Conservation (phyloP, 2,797 vertebrate species). For the Cynopterus sphinx region DNA sequence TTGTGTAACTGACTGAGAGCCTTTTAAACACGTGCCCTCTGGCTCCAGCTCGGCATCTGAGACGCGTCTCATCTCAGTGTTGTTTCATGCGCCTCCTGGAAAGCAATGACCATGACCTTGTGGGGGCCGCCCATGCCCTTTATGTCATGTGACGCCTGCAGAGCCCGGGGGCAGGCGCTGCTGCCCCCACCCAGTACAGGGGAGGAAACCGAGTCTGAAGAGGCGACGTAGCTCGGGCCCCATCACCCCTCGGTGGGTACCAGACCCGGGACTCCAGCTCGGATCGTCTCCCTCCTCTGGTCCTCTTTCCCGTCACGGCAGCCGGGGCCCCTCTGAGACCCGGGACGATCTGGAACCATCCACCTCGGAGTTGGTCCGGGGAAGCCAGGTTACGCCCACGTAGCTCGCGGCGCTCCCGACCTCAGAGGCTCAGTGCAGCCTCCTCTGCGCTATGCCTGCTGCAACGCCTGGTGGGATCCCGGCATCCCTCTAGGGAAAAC, state of each 20-base stretch:
- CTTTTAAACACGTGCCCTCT: neutral
- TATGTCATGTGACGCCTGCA: neutral
- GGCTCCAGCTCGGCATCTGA: neutral
- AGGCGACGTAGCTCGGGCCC: neutral
- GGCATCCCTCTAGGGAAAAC: neutral
- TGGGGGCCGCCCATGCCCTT: neutral
- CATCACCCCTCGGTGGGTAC: fast-evolving
- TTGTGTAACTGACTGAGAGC: neutral
- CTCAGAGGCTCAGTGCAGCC: neutral
- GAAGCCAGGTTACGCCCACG: neutral
- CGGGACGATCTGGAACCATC: neutral
- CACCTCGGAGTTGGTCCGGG: neutral
- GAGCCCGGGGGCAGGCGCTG: neutral
- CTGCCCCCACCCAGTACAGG: neutral
- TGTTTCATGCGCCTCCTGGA: neutral
- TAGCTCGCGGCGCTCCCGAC: neutral
- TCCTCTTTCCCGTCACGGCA: neutral
- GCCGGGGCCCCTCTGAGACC: neutral
- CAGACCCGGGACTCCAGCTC: neutral
- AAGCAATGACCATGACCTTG: neutral
- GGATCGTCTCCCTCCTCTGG: neutral
- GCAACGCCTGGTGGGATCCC: neutral
- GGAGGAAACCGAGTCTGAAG: neutral
- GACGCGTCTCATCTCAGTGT: neutral
- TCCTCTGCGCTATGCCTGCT: neutral